Base-by-base conservation (phyloP, 2,888 invertebrate species). In the Ashinkailepas kermadecensis region DNA sequence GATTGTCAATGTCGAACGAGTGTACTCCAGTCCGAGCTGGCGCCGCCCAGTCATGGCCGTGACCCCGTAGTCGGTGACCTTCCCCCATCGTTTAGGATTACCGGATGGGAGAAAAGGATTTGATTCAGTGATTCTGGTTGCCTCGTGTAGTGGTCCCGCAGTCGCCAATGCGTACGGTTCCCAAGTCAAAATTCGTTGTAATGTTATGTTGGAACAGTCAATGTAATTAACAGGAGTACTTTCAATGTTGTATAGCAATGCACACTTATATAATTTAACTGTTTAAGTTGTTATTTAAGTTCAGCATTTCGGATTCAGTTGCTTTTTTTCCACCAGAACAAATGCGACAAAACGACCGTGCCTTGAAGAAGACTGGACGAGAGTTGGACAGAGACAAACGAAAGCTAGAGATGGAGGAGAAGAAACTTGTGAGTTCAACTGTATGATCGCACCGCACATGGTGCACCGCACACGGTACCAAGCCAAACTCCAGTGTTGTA, bases 331-430 rank as follows among this genome's bases (percentile, higher is more conserved):
- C 39, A 39, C 70, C 86, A 95, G 97, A 96, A 87, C 93, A 94
- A 88, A 92, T 95, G 87, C 90, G 93, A 81, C 91, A 93, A 86
- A 95, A 94, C 90, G 95, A 97, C 86, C 90, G 92, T 82, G 92
- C 92, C 80, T 88, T 97, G 54, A 90, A 93, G 13, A 94, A 93
- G 88, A 94, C 94, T 18, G 91, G 92, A 13, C 89, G 97, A 84
- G 96, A 95, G 85, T 90, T 97, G 84, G 95, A 95, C 84, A 89
- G 95, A 84, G 96, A 96, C 86, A 91, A 94, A 85, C 89, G 91
- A 81, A 92, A 93, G 84, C 88, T 97, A 85, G 96, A 96, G 87
- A 90, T 93, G 85, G 95, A 96, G 87, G 96, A 97, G 87, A 95
- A 95, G 85, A 95, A 95, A 89, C 88, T 97, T 87, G 94, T 94